Percentiles rank a stretch among this genome's conserved stretches.
These are phyloP conservation scores for Seira ritae DNA, from an alignment of 2,888 invertebrate genomes.

Conservation along the genomic window DNA sequence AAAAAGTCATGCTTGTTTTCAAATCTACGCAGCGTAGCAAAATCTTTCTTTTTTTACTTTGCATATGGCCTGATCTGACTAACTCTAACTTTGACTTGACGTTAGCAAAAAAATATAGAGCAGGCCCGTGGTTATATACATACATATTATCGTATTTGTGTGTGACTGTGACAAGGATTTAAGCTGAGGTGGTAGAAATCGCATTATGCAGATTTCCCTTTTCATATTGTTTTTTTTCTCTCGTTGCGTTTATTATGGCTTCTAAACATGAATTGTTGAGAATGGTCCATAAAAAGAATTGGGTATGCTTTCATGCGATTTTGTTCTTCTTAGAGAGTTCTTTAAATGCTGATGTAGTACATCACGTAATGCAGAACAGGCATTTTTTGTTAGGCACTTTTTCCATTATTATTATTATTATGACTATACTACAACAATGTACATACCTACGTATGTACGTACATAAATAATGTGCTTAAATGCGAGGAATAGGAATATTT, in stretches of 20 bases:
- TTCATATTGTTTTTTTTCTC: conserved; percentile 1
- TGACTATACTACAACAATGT: no score
- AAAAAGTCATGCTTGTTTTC: neutral
- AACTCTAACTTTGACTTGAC: no score
- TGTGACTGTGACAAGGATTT: conserved; percentile 8
- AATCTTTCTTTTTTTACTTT: no score
- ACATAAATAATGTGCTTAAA: neutral
- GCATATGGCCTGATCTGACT: no score
- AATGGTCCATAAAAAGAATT: conserved; percentile 12
- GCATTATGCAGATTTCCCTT: conserved; percentile 15
- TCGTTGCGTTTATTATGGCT: neutral
- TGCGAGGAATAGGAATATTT: no score
- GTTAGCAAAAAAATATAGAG: no score
- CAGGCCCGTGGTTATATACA: no score
- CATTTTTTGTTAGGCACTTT: neutral
- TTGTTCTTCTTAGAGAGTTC: neutral
- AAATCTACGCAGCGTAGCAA: no score
- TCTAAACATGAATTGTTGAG: conserved; percentile 16
- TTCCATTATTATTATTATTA: no score
- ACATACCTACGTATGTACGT: neutral
- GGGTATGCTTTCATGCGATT: conserved; percentile 3
- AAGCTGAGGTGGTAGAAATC: conserved; percentile 11
- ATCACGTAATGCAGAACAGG: conserved; percentile 13
- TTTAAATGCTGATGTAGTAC: neutral
- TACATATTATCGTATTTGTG: no score